Evolutionary conservation across 2,113 vertebrate species (phyloP).

Genomic region (Echinops telfairi): DNA sequence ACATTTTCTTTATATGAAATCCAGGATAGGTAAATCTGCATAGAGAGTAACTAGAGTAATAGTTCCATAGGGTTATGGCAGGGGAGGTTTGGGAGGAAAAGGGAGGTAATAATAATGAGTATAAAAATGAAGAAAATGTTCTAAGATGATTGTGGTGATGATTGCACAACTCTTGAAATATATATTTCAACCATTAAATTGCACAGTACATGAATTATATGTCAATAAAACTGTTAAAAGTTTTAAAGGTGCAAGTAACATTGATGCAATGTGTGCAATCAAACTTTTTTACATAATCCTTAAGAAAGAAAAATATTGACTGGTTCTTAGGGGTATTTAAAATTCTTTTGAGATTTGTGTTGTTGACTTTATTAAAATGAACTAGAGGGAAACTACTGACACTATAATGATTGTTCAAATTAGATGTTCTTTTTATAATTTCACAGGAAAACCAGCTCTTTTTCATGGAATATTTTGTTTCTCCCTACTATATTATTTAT

Average conservation of each 20-base stretch:
- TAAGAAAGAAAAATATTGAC: slow-evolving; percentile 1
- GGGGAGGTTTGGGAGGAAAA: no score
- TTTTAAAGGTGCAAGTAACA: neutral
- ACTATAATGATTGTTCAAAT: slow-evolving; percentile 14
- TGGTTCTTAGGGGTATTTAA: slow-evolving; percentile 23
- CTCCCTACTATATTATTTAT: slow-evolving; percentile 44
- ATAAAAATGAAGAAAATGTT: no score
- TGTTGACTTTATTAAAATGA: slow-evolving; percentile 43
- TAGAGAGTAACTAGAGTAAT: no score
- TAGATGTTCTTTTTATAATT: slow-evolving; percentile 48
- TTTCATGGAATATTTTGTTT: slow-evolving; percentile 50
- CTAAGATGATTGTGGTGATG: no score
- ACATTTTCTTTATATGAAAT: no score
- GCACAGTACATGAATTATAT: no score
- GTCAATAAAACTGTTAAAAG: no score
- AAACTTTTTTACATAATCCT: slow-evolving; percentile 34
- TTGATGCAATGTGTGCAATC: neutral
- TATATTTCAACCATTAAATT: no score
- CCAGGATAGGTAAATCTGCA: no score
- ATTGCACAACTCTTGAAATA: no score
- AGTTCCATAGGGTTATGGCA: no score
- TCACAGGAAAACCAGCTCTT: slow-evolving; percentile 35
- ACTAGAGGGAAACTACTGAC: slow-evolving; percentile 41
- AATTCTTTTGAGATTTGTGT: neutral
- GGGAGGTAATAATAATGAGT: no score